Evolutionary conservation across 2,888 invertebrate genomes (phyloP).

Genomic region (Diaphora mendica): DNA sequence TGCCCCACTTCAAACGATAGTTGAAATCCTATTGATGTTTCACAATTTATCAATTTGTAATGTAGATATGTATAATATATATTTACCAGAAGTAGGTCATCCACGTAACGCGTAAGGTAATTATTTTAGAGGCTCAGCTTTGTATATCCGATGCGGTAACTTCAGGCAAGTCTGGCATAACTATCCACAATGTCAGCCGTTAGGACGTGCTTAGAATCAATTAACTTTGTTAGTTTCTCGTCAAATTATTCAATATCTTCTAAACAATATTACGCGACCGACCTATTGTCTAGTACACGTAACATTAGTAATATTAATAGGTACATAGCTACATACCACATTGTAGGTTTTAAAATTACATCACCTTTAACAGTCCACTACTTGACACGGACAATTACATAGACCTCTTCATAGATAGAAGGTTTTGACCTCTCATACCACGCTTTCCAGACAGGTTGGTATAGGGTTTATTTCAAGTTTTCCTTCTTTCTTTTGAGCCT

Average conservation of each 20-base stretch:
- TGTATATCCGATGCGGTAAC: slow-evolving; percentile 57
- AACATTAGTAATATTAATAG: not conserved
- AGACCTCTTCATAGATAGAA: no score
- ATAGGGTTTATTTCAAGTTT: no score
- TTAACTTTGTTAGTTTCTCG: slow-evolving; percentile 28
- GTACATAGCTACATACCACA: not conserved
- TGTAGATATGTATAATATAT: not conserved
- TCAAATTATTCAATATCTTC: slow-evolving; percentile 24
- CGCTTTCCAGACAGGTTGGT: no score
- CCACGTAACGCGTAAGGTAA: slow-evolving; percentile 56
- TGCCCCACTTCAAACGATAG: not conserved
- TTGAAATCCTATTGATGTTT: not conserved
- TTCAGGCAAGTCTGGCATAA: slow-evolving; percentile 49
- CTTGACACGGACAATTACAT: no score
- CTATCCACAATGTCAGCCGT: slow-evolving; percentile 50
- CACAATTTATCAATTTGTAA: not conserved
- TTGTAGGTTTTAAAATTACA: not conserved
- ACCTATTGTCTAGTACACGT: slow-evolving; percentile 6
- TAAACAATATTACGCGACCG: slow-evolving; percentile 15
- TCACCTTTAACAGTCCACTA: not conserved
- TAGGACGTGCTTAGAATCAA: slow-evolving; percentile 53
- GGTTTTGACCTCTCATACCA: no score
- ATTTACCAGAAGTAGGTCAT: slow-evolving; percentile 46
- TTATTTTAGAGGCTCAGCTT: slow-evolving; percentile 53
- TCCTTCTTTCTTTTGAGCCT: no score